Evolutionary conservation across 2,797 vertebrate genomes (phyloP).

Genomic region (Clarias fuscus): DNA sequence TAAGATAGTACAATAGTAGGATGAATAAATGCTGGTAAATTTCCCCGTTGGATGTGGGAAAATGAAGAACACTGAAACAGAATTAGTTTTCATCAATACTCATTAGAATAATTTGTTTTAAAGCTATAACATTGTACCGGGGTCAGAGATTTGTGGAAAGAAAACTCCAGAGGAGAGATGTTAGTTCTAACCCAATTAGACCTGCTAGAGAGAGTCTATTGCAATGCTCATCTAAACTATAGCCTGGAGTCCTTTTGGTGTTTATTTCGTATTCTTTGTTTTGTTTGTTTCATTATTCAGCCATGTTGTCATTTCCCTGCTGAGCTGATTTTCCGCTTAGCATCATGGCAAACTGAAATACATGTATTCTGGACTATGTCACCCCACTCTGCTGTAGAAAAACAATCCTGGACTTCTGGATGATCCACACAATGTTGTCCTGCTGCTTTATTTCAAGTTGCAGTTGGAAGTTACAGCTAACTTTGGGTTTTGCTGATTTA

Average conservation of each 20-base stretch:
- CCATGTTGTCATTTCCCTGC: not conserved
- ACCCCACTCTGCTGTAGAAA: not conserved
- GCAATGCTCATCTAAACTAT: not conserved
- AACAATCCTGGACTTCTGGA: slow-evolving; percentile 6
- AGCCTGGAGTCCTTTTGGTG: not conserved
- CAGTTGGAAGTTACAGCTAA: not conserved
- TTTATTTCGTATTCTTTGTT: slow-evolving; percentile 1
- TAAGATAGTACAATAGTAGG: not conserved
- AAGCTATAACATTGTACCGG: not conserved
- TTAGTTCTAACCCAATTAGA: not conserved
- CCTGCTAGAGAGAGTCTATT: not conserved
- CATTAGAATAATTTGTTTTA: slow-evolving; percentile 1
- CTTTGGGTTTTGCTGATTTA: not conserved
- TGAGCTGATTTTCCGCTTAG: slow-evolving; percentile 17
- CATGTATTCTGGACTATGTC: slow-evolving; percentile 22
- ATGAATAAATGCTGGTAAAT: not conserved
- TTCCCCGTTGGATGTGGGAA: not conserved
- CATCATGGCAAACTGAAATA: not conserved
- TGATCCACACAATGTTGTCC: not conserved
- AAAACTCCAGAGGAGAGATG: not conserved
- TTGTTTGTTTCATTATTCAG: not conserved
- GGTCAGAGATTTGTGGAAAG: not conserved
- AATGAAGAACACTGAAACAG: not conserved
- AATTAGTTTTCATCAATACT: not conserved
- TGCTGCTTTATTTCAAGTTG: not conserved